Conservation (phyloP, 30 jellyfish, hydroid and myxozoan genomes). For the Rhopilema esculentum region DNA sequence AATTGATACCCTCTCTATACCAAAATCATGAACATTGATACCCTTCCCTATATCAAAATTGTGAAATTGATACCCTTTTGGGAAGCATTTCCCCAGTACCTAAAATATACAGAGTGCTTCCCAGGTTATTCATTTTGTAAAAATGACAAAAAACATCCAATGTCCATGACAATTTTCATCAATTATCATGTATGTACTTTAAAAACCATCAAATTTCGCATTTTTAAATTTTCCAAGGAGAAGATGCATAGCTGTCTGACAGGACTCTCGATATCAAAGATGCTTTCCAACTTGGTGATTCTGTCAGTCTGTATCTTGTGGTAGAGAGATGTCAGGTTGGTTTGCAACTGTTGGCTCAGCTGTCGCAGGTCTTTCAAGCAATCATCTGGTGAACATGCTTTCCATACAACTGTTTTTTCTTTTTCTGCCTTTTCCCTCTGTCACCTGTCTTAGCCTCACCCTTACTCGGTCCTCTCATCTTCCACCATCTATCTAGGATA, state of each 20-base stretch:
- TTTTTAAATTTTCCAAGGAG: too few relatives aligned
- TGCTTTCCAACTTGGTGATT: background rate
- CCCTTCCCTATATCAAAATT: too few relatives aligned
- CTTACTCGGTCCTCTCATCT: background rate
- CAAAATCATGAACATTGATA: too few relatives aligned
- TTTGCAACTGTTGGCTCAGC: background rate
- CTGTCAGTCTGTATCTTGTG: constrained; percentile 7
- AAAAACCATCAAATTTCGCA: too few relatives aligned
- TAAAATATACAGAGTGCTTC: too few relatives aligned
- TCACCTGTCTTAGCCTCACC: background rate
- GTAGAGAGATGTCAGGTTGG: background rate
- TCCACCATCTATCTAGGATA: background rate
- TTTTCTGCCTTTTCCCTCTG: background rate
- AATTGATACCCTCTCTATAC: too few relatives aligned
- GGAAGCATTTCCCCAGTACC: too few relatives aligned
- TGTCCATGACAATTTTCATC: too few relatives aligned
- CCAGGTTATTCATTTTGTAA: too few relatives aligned
- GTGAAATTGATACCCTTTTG: too few relatives aligned
- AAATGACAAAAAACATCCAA: too few relatives aligned
- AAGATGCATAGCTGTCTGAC: constrained; percentile 3
- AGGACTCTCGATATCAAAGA: constrained; percentile 17
- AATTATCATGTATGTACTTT: too few relatives aligned
- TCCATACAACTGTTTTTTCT: background rate
- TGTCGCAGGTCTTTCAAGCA: constrained; percentile 8
- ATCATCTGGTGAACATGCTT: constrained; percentile 20